Evolutionary conservation across 1,140 invertebrate species (phyloP).

Genomic region (Contarinia nasturtii): DNA sequence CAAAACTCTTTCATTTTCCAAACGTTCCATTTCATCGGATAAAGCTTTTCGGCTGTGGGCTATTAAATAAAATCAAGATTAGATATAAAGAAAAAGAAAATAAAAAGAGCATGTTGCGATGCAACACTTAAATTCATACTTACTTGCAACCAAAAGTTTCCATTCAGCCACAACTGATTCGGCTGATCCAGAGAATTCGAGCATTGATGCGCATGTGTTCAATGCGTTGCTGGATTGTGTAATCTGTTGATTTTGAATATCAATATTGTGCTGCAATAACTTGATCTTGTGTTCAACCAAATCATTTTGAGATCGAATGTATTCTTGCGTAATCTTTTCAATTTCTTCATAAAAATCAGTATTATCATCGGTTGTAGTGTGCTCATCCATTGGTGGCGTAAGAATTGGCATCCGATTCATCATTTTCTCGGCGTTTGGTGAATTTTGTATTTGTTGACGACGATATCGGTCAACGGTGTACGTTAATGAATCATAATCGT

Average conservation of each 20-base stretch:
- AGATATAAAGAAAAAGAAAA: too few species aligned
- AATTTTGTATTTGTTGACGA: conserved; percentile 38
- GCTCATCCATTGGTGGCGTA: conserved; percentile 10
- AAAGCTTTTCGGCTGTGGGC: conserved; percentile 70
- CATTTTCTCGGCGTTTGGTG: conserved; percentile 1
- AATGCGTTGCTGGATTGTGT: conserved; percentile 83
- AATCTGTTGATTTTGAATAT: conserved; percentile 66
- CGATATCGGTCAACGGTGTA: conserved; percentile 73
- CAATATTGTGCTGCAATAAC: conserved; percentile 45
- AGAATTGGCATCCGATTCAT: too few species aligned
- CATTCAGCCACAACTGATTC: conserved; percentile 88
- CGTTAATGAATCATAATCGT: conserved; percentile 29
- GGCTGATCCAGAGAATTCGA: conserved; percentile 75
- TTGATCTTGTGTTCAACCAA: conserved; percentile 35
- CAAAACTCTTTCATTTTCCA: conserved; percentile 52
- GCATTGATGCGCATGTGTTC: conserved; percentile 67
- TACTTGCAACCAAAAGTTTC: conserved; percentile 73
- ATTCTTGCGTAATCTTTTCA: neutral
- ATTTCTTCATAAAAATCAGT: neutral
- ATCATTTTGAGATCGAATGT: neutral
- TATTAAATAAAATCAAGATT: too few species aligned
- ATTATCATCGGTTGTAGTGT: neutral
- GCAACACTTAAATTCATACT: too few species aligned
- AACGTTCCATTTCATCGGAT: conserved; percentile 65
- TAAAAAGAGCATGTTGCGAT: too few species aligned